These are phyloP conservation scores for Vireo altiloquus DNA, from an alignment of 2,113 vertebrate genomes.

Conservation along the genomic window DNA sequence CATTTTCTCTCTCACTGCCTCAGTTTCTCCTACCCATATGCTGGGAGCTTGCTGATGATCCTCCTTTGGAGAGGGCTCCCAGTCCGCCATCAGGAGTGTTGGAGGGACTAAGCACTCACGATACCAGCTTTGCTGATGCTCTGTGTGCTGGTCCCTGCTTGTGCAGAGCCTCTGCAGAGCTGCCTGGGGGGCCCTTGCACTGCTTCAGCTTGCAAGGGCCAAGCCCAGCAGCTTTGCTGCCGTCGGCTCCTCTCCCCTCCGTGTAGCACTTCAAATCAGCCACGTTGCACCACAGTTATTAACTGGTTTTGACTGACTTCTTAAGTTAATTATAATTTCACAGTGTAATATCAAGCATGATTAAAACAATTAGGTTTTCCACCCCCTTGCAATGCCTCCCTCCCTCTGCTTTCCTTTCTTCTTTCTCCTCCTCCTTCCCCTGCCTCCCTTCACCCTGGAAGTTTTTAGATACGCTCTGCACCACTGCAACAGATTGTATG, in stretches of 20 bases:
- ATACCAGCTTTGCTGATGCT: background rate
- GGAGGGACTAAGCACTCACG: accelerated
- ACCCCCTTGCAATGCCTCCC: background rate
- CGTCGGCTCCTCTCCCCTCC: background rate
- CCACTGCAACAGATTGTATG: conserved; percentile 31
- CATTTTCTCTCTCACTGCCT: background rate
- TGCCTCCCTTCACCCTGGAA: background rate
- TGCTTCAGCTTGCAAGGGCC: background rate
- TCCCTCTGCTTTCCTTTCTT: background rate
- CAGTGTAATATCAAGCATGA: conserved; percentile 61
- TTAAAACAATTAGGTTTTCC: conserved; percentile 62
- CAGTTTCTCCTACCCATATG: background rate
- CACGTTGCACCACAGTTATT: conserved; percentile 21
- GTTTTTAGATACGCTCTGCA: conserved; percentile 50
- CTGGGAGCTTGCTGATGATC: background rate
- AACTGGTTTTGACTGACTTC: conserved; percentile 63
- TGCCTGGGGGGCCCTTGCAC: background rate
- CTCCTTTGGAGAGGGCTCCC: background rate
- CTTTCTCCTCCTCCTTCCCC: background rate
- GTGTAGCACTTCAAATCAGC: background rate
- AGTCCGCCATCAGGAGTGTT: background rate
- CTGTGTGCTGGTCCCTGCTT: background rate
- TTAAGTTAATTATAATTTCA: conserved; percentile 65
- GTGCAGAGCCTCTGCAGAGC: background rate
- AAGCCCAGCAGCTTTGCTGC: background rate